Evolutionary conservation across 1,140 invertebrate genomes (phyloP).

Genomic region (Pseudomyrmex pallidus): DNA sequence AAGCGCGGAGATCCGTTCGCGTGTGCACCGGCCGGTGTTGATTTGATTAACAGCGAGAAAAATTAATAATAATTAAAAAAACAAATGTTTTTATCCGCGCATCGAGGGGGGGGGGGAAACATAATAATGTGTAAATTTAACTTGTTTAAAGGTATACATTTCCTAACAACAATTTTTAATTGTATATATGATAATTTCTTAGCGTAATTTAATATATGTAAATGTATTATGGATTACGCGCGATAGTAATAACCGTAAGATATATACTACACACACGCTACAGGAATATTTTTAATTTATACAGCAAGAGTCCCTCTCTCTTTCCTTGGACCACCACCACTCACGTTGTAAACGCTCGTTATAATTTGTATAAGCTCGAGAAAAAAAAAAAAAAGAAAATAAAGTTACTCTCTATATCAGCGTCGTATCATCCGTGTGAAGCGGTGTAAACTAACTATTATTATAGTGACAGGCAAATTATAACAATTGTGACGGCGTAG

Average conservation of each 20-base stretch:
- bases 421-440: constrained; percentile 49
- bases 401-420: constrained; percentile 43
- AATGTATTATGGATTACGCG: constrained; percentile 77
- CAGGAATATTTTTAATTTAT: constrained; percentile 81
- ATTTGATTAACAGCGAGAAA: constrained; percentile 57
- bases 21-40: background rate
- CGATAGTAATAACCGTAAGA: constrained; percentile 81
- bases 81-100: constrained; percentile 66
- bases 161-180: constrained; percentile 84
- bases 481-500: constrained; percentile 27
- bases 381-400: too few relatives aligned
- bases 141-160: constrained; percentile 81
- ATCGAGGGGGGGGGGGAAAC: constrained; percentile 58
- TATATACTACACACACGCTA: constrained; percentile 48
- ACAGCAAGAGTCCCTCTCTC: constrained; percentile 60
- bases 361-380: constrained; percentile 45
- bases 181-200: constrained; percentile 84
- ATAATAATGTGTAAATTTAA: constrained; percentile 81
- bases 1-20: background rate
- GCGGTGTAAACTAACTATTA: constrained; percentile 59
- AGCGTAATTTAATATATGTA: constrained; percentile 77
- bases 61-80: too few relatives aligned
- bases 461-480: constrained; percentile 24
- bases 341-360: constrained; percentile 60
- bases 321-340: background rate